Evolutionary conservation across 2,888 invertebrate genomes (phyloP).

Genomic region (Tanaodytes sp.): DNA sequence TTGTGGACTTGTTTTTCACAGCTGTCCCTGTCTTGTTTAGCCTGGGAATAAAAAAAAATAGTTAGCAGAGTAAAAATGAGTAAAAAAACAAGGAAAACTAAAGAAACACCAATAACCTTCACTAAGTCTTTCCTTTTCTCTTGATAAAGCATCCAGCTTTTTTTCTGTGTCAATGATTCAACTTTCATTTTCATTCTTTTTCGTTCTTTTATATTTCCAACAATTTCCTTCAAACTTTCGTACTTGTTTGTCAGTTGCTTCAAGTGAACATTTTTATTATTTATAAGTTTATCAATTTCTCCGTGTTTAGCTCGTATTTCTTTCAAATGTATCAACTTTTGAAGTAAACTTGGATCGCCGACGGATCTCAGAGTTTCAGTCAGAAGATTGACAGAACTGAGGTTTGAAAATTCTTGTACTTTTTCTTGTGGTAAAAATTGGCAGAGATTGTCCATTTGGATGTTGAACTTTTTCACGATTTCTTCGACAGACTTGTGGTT

Average conservation of each 20-base stretch:
- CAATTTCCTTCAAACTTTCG: slow-evolving; percentile 77
- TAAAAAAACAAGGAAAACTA: too few relatives aligned
- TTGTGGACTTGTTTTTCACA: too few relatives aligned
- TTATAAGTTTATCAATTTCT: slow-evolving; percentile 69
- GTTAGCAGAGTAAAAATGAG: too few relatives aligned
- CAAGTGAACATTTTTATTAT: slow-evolving; percentile 74
- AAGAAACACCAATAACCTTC: slow-evolving; percentile 73
- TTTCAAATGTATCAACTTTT: slow-evolving; percentile 78
- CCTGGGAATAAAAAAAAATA: too few relatives aligned
- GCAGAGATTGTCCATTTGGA: slow-evolving; percentile 87
- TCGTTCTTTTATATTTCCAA: slow-evolving; percentile 81
- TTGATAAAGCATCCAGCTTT: slow-evolving; percentile 80
- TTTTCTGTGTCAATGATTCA: slow-evolving; percentile 79
- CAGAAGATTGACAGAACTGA: slow-evolving; percentile 87
- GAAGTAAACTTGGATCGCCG: slow-evolving; percentile 77
- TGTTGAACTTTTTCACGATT: slow-evolving; percentile 74
- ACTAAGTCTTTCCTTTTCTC: slow-evolving; percentile 75
- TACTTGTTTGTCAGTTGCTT: slow-evolving; percentile 73
- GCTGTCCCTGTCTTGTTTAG: too few relatives aligned
- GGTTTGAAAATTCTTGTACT: slow-evolving; percentile 95
- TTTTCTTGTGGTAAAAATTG: slow-evolving; percentile 97
- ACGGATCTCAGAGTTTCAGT: slow-evolving; percentile 89
- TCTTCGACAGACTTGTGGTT: slow-evolving; percentile 76
- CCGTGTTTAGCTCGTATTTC: slow-evolving; percentile 74
- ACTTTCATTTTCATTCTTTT: slow-evolving; percentile 78